Percentiles rank a stretch among this genome's conserved stretches.
Evolutionary conservation across 1,140 invertebrate species (phyloP).

Genomic region (Maniola jurtina): DNA sequence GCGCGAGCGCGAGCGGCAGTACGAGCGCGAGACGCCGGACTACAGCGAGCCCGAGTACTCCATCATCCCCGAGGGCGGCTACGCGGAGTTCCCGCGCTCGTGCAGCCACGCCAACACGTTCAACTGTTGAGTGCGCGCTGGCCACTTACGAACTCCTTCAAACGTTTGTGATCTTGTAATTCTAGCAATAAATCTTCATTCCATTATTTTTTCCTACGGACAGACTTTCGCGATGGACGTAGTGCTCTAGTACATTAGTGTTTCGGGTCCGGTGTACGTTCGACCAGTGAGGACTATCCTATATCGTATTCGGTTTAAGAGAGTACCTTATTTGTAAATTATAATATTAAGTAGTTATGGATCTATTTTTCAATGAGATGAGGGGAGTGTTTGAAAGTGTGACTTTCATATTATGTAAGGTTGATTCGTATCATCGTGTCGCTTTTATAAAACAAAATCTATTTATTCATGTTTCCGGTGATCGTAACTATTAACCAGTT

Average conservation of each 20-base stretch:
- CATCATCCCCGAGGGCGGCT: conserved; percentile 69
- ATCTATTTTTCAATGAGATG: conserved; percentile 72
- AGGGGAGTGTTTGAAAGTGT: conserved; percentile 63
- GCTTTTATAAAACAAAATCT: conserved; percentile 19
- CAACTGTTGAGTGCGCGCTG: conserved; percentile 69
- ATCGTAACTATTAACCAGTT: background rate
- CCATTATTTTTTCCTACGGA: conserved; percentile 73
- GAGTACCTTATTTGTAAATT: conserved; percentile 77
- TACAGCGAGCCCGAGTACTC: conserved; percentile 76
- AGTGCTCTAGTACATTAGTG: conserved; percentile 67
- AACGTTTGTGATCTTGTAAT: conserved; percentile 77
- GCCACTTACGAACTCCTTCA: conserved; percentile 45
- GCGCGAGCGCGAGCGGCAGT: conserved; percentile 42
- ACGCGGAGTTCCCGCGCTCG: conserved; percentile 67
- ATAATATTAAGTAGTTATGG: conserved; percentile 74
- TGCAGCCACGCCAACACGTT: conserved; percentile 76
- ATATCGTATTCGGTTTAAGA: conserved; percentile 70
- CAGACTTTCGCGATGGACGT: conserved; percentile 58
- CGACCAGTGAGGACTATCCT: conserved; percentile 68
- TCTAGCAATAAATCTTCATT: conserved; percentile 80
- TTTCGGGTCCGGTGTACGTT: conserved; percentile 58
- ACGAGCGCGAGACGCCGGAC: conserved; percentile 44
- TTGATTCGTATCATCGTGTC: conserved; percentile 45
- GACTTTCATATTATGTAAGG: conserved; percentile 59
- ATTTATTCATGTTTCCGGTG: conserved; percentile 2